A percentile compares a stretch with the other conserved stretches of the same genome.
phyloP scores from a whole-genome alignment of 2,888 invertebrate genomes.

The Dendrolimus houi region DNA sequence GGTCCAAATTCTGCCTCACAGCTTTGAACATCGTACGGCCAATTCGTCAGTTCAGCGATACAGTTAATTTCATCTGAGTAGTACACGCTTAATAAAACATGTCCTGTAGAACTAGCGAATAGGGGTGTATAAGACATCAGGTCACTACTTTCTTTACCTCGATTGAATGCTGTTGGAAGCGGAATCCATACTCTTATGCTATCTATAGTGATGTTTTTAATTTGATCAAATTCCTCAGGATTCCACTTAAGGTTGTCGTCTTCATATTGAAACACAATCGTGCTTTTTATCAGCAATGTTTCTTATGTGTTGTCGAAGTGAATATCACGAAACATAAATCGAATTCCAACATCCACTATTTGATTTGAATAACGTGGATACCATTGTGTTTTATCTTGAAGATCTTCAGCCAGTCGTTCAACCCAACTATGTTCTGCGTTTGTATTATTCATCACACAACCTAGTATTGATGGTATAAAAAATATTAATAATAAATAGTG shows the following conservation, averaged over 20 bases:
- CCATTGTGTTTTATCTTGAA: constrained; percentile 4
- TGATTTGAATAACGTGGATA: neutral
- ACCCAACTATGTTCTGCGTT: constrained; percentile 16
- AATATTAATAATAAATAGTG: neutral
- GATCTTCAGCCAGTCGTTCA: constrained; percentile 14
- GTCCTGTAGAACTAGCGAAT: neutral
- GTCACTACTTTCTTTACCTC: neutral
- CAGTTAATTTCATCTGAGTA: constrained; percentile 14
- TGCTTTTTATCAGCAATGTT: constrained; percentile 2
- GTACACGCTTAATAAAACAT: neutral
- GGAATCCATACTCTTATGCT: constrained; percentile 24
- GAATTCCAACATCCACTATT: constrained; percentile 10
- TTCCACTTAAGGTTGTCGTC: constrained; percentile 33
- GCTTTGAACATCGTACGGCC: constrained; percentile 33
- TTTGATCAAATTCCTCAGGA: constrained; percentile 20
- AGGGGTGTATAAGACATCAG: neutral
- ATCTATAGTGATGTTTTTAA: constrained; percentile 9
- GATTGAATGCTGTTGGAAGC: neutral
- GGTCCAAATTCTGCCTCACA: constrained; percentile 24
- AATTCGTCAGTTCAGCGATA: constrained; percentile 22
- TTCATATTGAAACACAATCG: constrained; percentile 18
- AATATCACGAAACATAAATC: constrained; percentile 26
- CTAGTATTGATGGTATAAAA: constrained; percentile 1
- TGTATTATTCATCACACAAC: constrained; percentile 12
- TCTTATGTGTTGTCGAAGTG: constrained; percentile 20